Evolutionary conservation across 2,888 invertebrate genomes (phyloP).

Genomic region (Lasioglossum lativentre): DNA sequence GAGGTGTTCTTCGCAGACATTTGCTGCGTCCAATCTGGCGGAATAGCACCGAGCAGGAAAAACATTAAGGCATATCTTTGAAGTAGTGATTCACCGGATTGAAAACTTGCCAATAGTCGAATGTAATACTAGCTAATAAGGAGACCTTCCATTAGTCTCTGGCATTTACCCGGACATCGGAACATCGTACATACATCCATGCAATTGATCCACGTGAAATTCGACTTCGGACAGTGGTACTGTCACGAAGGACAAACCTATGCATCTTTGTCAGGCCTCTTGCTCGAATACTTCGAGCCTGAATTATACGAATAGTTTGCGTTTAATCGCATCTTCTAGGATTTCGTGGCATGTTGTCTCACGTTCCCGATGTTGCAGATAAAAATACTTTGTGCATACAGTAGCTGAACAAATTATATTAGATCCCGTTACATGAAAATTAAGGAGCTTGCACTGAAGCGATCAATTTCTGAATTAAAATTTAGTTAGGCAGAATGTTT

Average conservation of each 20-base stretch:
- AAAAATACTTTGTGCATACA: neutral
- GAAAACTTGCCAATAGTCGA: conserved; percentile 17
- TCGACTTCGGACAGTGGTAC: neutral
- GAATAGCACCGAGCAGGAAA: neutral
- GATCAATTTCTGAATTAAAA: neutral
- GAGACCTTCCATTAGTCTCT: conserved; percentile 10
- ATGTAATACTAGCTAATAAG: conserved; percentile 17
- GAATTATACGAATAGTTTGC: neutral
- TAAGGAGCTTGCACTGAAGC: neutral
- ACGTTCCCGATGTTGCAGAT: neutral
- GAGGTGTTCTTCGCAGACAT: neutral
- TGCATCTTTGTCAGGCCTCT: neutral
- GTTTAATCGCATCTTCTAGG: neutral
- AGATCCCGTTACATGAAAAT: neutral
- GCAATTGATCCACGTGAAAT: neutral
- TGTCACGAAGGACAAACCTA: neutral
- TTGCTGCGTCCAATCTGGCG: neutral
- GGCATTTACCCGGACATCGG: neutral
- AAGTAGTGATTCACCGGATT: neutral
- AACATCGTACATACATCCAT: neutral
- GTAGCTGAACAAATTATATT: neutral
- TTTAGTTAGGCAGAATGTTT: neutral
- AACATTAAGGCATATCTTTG: neutral
- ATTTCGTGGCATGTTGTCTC: neutral
- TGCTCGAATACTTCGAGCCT: neutral